phyloP scores from a whole-genome alignment of 2,888 invertebrate species.

The Helobdella robusta region DNA sequence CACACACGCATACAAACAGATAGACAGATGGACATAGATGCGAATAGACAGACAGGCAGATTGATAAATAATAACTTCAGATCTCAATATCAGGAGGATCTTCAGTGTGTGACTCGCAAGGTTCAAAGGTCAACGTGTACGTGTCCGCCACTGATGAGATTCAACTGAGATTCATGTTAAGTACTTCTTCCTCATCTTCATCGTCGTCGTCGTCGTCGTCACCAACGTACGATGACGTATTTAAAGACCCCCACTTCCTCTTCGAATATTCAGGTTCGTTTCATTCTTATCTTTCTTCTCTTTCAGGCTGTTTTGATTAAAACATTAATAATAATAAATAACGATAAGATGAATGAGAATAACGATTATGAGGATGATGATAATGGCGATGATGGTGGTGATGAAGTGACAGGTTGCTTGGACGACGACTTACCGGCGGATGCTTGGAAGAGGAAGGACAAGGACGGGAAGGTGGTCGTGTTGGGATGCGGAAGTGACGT shows the following conservation, averaged over 20 bases:
- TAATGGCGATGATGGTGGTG: too few relatives aligned
- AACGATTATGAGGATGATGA: too few relatives aligned
- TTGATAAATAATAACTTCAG: too few relatives aligned
- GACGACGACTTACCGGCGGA: conserved; percentile 24
- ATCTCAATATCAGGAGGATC: too few relatives aligned
- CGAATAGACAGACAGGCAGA: too few relatives aligned
- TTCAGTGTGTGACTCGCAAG: conserved; percentile 21
- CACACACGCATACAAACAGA: too few relatives aligned
- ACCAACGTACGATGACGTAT: background rate
- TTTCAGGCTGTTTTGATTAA: too few relatives aligned
- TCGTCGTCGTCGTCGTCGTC: background rate
- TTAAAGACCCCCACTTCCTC: conserved; percentile 8
- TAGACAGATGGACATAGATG: too few relatives aligned
- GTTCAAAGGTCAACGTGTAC: conserved; percentile 20
- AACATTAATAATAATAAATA: too few relatives aligned
- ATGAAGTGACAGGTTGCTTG: conserved; percentile 27
- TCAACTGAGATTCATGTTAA: conserved; percentile 23
- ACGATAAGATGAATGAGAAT: too few relatives aligned
- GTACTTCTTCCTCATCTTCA: background rate
- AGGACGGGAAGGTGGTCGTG: conserved; percentile 26
- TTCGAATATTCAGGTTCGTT: conserved; percentile 1
- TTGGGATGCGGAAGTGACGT: conserved; percentile 28
- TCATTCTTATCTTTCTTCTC: too few relatives aligned
- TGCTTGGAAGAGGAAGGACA: conserved; percentile 14
- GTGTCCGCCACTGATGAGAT: conserved; percentile 14